Percentiles rank a stretch among this genome's conserved stretches.
Conservation (phyloP, 2,888 invertebrate species). For the Drosophila atripex region DNA sequence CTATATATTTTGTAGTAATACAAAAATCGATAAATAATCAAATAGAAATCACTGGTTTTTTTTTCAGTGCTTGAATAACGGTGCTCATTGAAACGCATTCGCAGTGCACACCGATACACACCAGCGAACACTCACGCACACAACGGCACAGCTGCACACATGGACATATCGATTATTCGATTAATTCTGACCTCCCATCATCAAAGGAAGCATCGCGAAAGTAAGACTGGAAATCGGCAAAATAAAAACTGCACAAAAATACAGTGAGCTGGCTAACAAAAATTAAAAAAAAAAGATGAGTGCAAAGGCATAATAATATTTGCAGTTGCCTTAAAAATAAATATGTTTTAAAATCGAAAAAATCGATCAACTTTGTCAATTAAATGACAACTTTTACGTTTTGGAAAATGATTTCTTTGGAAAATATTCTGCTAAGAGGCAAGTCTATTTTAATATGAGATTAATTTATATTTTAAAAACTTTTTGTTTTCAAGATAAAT, state of each 20-base stretch:
- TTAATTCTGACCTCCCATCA: slow-evolving; percentile 38
- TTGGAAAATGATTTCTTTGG: background rate
- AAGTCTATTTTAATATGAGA: no score
- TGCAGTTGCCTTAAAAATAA: background rate
- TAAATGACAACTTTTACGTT: background rate
- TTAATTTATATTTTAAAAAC: no score
- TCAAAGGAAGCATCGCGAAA: slow-evolving; percentile 5
- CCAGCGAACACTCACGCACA: background rate
- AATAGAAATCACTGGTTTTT: no score
- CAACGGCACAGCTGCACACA: slow-evolving; percentile 6
- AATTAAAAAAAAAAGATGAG: no score
- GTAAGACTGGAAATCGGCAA: background rate
- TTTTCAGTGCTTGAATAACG: background rate
- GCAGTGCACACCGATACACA: slow-evolving; percentile 40
- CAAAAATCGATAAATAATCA: no score
- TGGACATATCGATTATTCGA: slow-evolving; percentile 38
- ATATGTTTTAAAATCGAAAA: background rate
- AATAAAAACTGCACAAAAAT: background rate
- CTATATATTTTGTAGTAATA: no score
- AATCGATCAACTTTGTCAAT: background rate
- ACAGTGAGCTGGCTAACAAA: background rate
- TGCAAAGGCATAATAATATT: background rate
- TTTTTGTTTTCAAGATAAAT: no score
- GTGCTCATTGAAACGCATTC: slow-evolving; percentile 71
- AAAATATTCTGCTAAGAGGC: background rate